These are phyloP conservation scores for Lates japonicus DNA, from an alignment of 2,797 vertebrate genomes.

Conservation along the genomic window DNA sequence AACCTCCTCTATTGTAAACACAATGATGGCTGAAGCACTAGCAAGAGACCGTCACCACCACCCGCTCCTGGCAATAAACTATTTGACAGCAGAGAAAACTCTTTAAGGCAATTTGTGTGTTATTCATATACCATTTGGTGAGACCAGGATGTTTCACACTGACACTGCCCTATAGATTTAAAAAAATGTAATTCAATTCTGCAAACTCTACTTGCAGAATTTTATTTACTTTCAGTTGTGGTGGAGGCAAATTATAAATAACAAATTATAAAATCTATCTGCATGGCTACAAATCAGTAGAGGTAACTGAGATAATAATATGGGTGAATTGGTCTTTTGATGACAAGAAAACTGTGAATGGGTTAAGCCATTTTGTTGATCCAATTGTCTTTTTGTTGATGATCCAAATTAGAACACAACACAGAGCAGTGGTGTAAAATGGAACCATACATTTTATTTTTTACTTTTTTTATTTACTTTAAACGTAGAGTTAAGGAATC, in stretches of 20 bases:
- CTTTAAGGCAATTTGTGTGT: too few species aligned
- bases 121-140: too few species aligned
- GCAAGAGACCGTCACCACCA: too few species aligned
- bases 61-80: too few species aligned
- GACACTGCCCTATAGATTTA: too few species aligned
- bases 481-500: constrained; percentile 37
- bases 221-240: not conserved
- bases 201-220: not conserved
- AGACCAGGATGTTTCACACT: too few species aligned
- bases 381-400: not conserved
- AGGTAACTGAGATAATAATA: not conserved
- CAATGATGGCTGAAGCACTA: too few species aligned
- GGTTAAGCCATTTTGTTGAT: too few species aligned
- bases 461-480: too few species aligned
- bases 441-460: constrained; percentile 21
- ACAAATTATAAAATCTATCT: not conserved
- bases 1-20: too few species aligned
- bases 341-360: not conserved
- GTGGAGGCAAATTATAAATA: not conserved
- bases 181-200: too few species aligned
- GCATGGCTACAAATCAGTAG: not conserved
- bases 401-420: not conserved
- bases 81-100: too few species aligned
- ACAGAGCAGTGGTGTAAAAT: not conserved
- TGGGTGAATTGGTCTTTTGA: not conserved